Evolutionary conservation across 1,140 invertebrate genomes (phyloP).

Genomic region (Ptiloglossa arizonensis): DNA sequence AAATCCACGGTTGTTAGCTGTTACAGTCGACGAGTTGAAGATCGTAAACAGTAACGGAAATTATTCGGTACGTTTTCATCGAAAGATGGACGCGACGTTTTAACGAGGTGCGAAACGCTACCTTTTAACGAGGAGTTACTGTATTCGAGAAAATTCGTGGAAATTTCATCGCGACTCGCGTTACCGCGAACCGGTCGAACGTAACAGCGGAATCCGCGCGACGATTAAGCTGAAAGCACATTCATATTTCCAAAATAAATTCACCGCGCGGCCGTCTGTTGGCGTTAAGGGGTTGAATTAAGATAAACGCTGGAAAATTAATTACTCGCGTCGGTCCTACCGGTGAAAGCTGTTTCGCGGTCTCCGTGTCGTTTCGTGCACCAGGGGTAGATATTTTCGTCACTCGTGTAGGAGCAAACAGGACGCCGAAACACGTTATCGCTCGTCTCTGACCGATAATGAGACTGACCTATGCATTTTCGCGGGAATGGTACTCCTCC

Average conservation of each 20-base stretch:
- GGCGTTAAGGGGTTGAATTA: constrained; percentile 63
- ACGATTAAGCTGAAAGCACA: constrained; percentile 57
- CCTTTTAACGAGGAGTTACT: too few species aligned
- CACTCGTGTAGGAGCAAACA: not conserved
- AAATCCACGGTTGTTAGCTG: too few species aligned
- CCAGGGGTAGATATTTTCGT: constrained; percentile 28
- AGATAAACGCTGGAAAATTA: constrained; percentile 64
- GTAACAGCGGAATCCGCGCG: constrained; percentile 49
- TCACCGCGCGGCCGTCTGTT: constrained; percentile 34
- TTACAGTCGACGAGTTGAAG: too few species aligned
- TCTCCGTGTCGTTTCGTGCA: not conserved
- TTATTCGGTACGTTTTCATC: too few species aligned
- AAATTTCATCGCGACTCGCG: not conserved
- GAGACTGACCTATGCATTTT: constrained; percentile 10
- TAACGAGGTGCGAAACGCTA: too few species aligned
- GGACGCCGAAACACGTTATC: constrained; percentile 3
- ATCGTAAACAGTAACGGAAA: too few species aligned
- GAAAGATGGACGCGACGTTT: too few species aligned
- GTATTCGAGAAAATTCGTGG: not conserved
- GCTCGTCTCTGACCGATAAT: constrained; percentile 1
- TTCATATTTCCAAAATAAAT: constrained; percentile 53
- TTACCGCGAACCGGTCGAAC: constrained; percentile 1
- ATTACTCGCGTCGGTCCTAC: constrained; percentile 40
- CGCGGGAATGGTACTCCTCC: not conserved
- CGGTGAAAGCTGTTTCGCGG: not conserved